Evolutionary conservation across 2,113 vertebrate species (phyloP).

Genomic region (Pholis gunnellus): DNA sequence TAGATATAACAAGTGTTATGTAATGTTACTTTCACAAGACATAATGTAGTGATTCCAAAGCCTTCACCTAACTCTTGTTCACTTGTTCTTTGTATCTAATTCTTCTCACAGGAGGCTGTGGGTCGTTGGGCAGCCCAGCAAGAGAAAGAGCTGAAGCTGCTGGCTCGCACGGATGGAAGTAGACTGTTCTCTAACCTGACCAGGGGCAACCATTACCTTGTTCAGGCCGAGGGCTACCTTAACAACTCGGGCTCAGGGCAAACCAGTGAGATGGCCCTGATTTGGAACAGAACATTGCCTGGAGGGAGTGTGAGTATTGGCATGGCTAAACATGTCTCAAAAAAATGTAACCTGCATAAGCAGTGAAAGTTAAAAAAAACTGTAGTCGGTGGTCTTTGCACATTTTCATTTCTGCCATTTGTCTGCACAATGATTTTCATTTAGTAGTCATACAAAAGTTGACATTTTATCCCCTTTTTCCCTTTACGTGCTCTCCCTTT

Average conservation of each 20-base stretch:
- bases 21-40: neutral
- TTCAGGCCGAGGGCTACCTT: conserved; percentile 91
- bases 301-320: conserved; percentile 88
- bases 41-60: neutral
- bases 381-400: neutral
- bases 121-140: conserved; percentile 91
- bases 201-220: conserved; percentile 89
- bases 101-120: conserved; percentile 84
- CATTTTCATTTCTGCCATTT: neutral
- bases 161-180: conserved; percentile 86
- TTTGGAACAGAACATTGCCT: conserved; percentile 90
- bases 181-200: conserved; percentile 89
- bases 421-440: neutral
- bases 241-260: conserved; percentile 91
- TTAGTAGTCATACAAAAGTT: neutral
- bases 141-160: conserved; percentile 87
- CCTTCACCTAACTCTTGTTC: neutral
- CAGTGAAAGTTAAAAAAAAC: neutral
- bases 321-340: neutral
- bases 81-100: neutral
- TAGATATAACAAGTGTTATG: neutral
- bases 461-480: neutral
- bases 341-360: neutral
- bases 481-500: neutral
- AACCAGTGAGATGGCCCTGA: conserved; percentile 91